Evolutionary conservation across 2,888 invertebrate species (phyloP).

Genomic region (Eupithecia vulgata): DNA sequence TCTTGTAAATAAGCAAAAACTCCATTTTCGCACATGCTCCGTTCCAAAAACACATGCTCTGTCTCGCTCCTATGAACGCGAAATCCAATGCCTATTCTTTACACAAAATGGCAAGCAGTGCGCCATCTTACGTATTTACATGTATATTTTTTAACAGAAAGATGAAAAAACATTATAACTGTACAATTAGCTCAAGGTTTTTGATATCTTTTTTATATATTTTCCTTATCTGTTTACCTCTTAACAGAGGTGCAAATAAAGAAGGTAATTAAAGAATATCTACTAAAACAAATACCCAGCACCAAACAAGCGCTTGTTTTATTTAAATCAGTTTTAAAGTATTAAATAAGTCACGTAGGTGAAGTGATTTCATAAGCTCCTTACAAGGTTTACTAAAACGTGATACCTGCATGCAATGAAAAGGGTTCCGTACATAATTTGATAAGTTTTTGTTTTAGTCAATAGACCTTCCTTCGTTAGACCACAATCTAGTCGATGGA

Average conservation of each 20-base stretch:
- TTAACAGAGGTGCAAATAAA: slow-evolving; percentile 25
- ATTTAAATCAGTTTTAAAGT: not conserved
- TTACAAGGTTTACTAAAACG: slow-evolving; percentile 2
- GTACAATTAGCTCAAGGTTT: slow-evolving; percentile 22
- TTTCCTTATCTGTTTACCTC: slow-evolving; percentile 23
- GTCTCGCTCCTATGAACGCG: no score
- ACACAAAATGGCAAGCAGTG: no score
- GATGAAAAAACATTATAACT: not conserved
- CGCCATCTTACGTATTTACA: no score
- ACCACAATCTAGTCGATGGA: no score
- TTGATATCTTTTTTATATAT: slow-evolving; percentile 14
- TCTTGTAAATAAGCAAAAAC: no score
- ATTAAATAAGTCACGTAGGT: slow-evolving; percentile 2
- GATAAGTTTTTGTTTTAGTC: not conserved
- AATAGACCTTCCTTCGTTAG: no score
- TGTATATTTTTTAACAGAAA: no score
- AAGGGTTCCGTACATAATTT: not conserved
- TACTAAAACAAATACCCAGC: slow-evolving; percentile 13
- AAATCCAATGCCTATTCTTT: no score
- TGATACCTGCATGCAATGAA: not conserved
- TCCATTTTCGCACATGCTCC: no score
- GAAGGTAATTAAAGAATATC: slow-evolving; percentile 18
- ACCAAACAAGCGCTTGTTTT: not conserved
- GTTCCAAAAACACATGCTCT: no score
- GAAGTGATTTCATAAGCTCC: slow-evolving; percentile 5